Evolutionary conservation across 2,888 invertebrate species (phyloP), one percentile per base, ranked within the genome.

Genomic region (Megastigmus dorsalis): DNA sequence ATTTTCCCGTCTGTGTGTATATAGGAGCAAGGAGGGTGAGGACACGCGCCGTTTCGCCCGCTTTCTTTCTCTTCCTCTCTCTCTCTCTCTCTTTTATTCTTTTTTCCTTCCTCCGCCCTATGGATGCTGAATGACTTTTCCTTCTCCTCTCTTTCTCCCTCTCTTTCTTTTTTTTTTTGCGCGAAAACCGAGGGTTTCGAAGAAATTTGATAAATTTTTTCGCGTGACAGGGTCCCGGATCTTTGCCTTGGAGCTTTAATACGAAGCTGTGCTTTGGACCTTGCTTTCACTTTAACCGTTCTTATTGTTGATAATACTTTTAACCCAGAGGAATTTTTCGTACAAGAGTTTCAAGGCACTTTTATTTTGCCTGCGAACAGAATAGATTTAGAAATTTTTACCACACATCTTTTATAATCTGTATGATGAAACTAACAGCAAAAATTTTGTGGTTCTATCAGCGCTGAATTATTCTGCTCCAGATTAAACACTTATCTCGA

Each of bases 181-280:
- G 7, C 59, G 20, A 9, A 28, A 50, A 26, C 41, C 15, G 50
- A 59, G 33, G 55, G 43, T 30, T 13, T 7, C 20, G 57, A 36
- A 20, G 4, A 69, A 60, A 69, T 69, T 69, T 52, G 60, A 69
- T 60, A 60, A 59, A 60, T 45, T 45, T 54, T 68, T 66, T 43
- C 55, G 48, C 36, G 28, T 59, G 36, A n/a, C n/a, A 26, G 28
- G 43, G 54, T 5, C 7, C n/a, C n/a, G n/a, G n/a, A n/a, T n/a
- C n/a, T n/a, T n/a, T n/a, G n/a, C n/a, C n/a, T n/a, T n/a, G n/a
- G n/a, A n/a, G n/a, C n/a, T n/a, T n/a, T n/a, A n/a, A n/a, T n/a
- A n/a, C n/a, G 33, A 23, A 30, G 5, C 52, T 33, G n/a, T n/a
- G n/a, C 52, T 65, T 54, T 38, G 36, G 41, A 50, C 52, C 20